phyloP scores from a whole-genome alignment of 2,797 vertebrate genomes.

The Rhabdomys pumilio region DNA sequence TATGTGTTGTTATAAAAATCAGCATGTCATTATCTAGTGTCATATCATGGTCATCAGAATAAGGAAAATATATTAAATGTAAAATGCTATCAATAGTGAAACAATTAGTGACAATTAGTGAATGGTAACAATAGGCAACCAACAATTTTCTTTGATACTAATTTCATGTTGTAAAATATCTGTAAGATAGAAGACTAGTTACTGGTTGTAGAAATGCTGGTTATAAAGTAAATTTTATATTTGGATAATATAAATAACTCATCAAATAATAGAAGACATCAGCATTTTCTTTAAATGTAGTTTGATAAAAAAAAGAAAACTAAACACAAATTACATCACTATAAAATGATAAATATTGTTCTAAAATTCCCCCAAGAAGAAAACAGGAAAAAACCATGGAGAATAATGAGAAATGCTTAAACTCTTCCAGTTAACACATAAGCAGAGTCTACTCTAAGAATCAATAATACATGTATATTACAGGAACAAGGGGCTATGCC shows the following conservation, averaged over 20 bases:
- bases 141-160: constrained; percentile 9
- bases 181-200: background rate
- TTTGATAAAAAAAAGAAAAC: background rate
- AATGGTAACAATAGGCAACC: background rate
- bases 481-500: background rate
- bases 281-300: background rate
- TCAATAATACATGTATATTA: background rate
- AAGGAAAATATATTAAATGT: background rate
- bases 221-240: background rate
- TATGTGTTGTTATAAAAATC: background rate
- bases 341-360: constrained; percentile 17
- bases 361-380: constrained; percentile 30
- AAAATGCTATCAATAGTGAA: background rate
- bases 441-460: background rate
- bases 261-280: background rate
- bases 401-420: background rate
- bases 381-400: background rate
- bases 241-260: background rate
- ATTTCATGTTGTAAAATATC: background rate
- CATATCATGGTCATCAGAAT: background rate
- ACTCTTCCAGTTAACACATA: background rate
- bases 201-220: constrained; percentile 19
- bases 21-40: background rate
- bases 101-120: no score
- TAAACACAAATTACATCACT: background rate